Base-by-base conservation (phyloP, 2,888 invertebrate genomes). In the Mactromeris polynyma region DNA sequence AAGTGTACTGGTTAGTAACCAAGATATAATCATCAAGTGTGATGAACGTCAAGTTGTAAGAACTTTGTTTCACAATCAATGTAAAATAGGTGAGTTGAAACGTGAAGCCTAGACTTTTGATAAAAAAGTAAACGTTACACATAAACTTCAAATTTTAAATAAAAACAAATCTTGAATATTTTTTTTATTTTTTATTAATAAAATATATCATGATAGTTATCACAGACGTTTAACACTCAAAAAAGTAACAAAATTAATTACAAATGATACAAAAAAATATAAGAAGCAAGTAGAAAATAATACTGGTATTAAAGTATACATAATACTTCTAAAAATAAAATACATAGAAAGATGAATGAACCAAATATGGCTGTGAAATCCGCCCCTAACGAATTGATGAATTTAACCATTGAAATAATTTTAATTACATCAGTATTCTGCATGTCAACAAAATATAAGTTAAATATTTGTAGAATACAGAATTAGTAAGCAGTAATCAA, bases 381-480 rank as follows among this genome's bases (percentile, higher is more conserved):
- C 26, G 2, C 1, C 33, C 73, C 14, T 73, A 9, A n/a, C 26
- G 11, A 64, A 26, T 26, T 26, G 9, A 26, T n/a, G 26, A 64
- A 7, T 26, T 26, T 9, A 64, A 26, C 26, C 58, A 26, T 26
- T 64, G 58, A 26, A 26, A 64, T 26, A 2, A 46, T 64, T 64
- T 26, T 7, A 73, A 73, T 36, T 73, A 33, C 19, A 36, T 36
- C 19, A 17, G 11, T 33, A 26, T 3, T 36, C 31, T 11, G 73
- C 73, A 33, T 73, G 73, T 73, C 73, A 36, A 73, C 7, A 73
- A 73, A 31, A 69, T 69, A 58, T 58, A 26, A 58, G n/a, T 58
- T 58, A 21, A 58, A 14, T 11, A 69, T 33, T 31, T 58, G 58
- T 58, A 58, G 33, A 69, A 2, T 69, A 69, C 9, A 6, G 11